These are phyloP conservation scores for Prionace glauca DNA, from an alignment of 2,797 vertebrate species.

Conservation along the genomic window DNA sequence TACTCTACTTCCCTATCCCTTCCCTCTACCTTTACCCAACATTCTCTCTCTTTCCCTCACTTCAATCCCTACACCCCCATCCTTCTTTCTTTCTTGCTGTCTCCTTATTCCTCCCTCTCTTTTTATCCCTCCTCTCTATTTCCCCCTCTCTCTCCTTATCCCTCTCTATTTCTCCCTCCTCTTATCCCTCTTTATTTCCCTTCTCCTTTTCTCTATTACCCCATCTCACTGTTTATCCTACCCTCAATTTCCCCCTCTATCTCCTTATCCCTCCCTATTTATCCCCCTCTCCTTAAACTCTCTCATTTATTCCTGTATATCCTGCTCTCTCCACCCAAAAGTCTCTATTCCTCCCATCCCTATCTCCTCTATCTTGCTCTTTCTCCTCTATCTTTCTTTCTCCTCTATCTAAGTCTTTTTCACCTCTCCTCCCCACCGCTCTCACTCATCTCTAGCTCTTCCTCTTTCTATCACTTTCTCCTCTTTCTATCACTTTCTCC, in stretches of 20 bases:
- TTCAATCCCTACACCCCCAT: not conserved
- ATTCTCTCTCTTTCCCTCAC: not conserved
- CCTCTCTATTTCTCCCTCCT: not conserved
- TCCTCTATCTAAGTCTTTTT: not conserved
- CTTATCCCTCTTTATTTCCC: too few relatives aligned
- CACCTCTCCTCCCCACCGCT: constrained; percentile 39
- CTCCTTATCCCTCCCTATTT: not conserved
- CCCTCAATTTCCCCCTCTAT: not conserved
- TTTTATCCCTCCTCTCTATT: not conserved
- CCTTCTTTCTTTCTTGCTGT: too few relatives aligned
- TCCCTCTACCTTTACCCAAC: not conserved
- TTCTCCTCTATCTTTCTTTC: too few relatives aligned
- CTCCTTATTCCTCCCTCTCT: not conserved
- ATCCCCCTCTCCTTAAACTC: not conserved
- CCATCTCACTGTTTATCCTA: not conserved
- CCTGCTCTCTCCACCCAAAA: constrained; percentile 37
- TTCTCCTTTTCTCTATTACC: not conserved
- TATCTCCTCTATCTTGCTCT: constrained; percentile 18
- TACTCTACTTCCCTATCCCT: too few relatives aligned
- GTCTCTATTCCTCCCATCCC: constrained; percentile 45
- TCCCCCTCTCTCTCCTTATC: not conserved
- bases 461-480: too few relatives aligned
- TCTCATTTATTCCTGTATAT: constrained; percentile 45
- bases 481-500: too few relatives aligned
- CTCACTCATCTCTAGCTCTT: constrained; percentile 42